A percentile compares a stretch with the other conserved stretches of the same genome.
phyloP scores from a whole-genome alignment of 2,113 vertebrate genomes.

The Prietella phreatophila region DNA sequence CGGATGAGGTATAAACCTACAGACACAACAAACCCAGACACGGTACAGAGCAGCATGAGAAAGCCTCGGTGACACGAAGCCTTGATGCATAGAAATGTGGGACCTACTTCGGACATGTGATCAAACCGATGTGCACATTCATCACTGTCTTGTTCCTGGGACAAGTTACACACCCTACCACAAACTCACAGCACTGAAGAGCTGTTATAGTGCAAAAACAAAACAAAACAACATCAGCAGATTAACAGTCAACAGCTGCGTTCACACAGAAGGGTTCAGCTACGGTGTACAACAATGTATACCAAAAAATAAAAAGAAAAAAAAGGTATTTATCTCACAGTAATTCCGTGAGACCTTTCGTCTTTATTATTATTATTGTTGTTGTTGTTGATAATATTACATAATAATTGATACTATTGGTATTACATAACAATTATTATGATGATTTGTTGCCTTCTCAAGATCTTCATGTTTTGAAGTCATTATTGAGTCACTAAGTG shows the following conservation, averaged over 20 bases:
- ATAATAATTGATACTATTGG: no score
- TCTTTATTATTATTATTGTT: neutral
- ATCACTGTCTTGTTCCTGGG: constrained; percentile 9
- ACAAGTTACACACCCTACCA: neutral
- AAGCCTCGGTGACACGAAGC: neutral
- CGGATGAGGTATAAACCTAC: constrained; percentile 16
- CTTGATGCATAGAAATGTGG: constrained; percentile 22
- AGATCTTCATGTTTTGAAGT: neutral
- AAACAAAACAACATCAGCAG: neutral
- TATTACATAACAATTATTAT: neutral
- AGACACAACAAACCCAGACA: constrained; percentile 14
- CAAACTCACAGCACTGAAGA: neutral
- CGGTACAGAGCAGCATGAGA: constrained; percentile 17
- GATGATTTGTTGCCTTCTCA: neutral
- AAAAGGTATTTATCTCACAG: neutral
- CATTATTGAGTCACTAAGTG: neutral
- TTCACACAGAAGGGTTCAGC: neutral
- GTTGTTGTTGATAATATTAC: neutral
- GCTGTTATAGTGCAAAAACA: constrained; percentile 9
- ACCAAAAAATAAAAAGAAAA: constrained; percentile 16
- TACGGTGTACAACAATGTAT: neutral
- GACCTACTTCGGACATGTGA: constrained; percentile 7
- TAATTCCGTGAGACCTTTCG: neutral
- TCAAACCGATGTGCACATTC: constrained; percentile 20
- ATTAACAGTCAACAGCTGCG: neutral